Evolutionary conservation across 2,888 invertebrate species (phyloP).

Genomic region (Tenodera sinensis): DNA sequence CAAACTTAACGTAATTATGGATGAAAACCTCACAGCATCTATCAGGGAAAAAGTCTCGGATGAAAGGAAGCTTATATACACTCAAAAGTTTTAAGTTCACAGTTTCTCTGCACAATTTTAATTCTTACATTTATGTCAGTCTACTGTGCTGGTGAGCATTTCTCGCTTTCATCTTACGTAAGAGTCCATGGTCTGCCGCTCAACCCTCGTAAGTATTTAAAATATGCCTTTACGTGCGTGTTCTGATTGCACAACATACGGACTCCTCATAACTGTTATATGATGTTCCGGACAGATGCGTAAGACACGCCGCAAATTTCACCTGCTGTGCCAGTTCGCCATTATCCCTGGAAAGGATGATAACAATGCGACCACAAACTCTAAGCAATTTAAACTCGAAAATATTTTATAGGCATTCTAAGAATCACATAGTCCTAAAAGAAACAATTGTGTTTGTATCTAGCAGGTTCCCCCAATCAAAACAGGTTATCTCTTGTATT

Average conservation of each 20-base stretch:
- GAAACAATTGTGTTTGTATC: too few species aligned
- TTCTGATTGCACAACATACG: neutral
- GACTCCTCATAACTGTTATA: neutral
- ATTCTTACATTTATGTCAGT: neutral
- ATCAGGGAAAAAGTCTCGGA: too few species aligned
- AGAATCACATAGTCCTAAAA: too few species aligned
- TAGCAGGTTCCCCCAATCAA: too few species aligned
- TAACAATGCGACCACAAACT: neutral
- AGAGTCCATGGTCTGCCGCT: neutral
- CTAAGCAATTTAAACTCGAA: too few species aligned
- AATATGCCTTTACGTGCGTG: neutral
- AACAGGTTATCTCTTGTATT: too few species aligned
- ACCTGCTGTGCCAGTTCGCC: neutral
- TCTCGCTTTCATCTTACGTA: neutral
- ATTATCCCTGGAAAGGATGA: neutral
- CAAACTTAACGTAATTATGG: too few species aligned
- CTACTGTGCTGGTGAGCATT: neutral
- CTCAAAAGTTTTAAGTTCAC: neutral
- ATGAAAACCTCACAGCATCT: too few species aligned
- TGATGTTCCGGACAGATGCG: neutral
- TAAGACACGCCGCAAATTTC: neutral
- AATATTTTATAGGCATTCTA: too few species aligned
- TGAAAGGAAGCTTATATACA: too few species aligned
- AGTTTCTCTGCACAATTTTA: neutral
- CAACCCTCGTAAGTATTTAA: neutral